Base-by-base conservation (phyloP, 2,797 vertebrate genomes). In the Diceros bicornis region DNA sequence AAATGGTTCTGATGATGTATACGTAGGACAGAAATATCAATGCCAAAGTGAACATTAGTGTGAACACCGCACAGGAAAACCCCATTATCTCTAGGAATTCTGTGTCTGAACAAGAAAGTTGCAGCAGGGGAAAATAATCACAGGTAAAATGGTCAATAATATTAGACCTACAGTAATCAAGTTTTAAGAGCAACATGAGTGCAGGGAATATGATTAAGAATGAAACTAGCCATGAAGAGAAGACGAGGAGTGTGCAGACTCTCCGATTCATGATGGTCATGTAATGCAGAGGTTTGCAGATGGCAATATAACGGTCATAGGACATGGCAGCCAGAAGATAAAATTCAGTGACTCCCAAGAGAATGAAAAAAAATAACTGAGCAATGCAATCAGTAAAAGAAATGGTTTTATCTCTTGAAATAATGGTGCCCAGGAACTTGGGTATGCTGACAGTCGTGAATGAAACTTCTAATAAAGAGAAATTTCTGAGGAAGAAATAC, bases 401-500 rank as follows among this genome's bases (percentile, higher is more conserved):
- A 81, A 97, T 97, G 1, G 44, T 89, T 83, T 96, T 98, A 57
- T 95, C 50, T 14, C 96, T 97, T 64, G 96, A 91, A 64, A 96
- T 66, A 21, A 97, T 89, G 47, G 83, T 95, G 55, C 44, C 8
- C 23, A 98, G 69, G 72, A 96, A 97, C 41, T 74, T 97, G 27
- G 96, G 96, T 29, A 97, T 91, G 10, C 37, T 87, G 78, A 96
- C 82, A 4, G 90, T 85, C 62, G 97, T 97, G 90, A 97, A 97
- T 8, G 91, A 96, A 41, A 98, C 25, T 81, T 97, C 97, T 62
- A 97, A 52, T 14, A 52, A 27, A 34, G 96, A 97, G 79, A 98
- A 97, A 75, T 97, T 98, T 41, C 96, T 96, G 75, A 98, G 96
- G 27, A 98, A 96, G 91, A 98, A 98, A 75, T 98, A 98, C 96